Base-by-base conservation (phyloP, 2,888 invertebrate species). In the Drosophila subquinaria region DNA sequence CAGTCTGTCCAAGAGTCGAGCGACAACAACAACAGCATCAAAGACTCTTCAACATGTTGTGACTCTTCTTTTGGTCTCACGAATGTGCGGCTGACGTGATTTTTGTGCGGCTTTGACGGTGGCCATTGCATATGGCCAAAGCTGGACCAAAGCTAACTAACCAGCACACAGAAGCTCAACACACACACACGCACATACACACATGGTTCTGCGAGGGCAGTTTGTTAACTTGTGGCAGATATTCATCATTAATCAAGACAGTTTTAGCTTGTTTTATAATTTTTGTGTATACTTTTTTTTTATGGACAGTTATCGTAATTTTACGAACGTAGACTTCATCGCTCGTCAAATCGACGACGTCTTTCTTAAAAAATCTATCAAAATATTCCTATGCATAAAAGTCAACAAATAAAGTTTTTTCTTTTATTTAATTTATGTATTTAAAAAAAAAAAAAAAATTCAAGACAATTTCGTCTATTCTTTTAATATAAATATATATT, bases 81-180 rank as follows among this genome's bases (percentile, higher is more conserved):
- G 75, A 76, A 78, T 78, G 70, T 68, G 61, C 45, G 68, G 27
- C 68, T 79, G 88, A 88, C 88, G 83, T 88, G 88, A 85, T 88
- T 67, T 83, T 76, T 69, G 77, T 69, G 75, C 81, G 53, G 74
- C 88, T 80, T 84, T 83, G 88, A 88, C 65, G 88, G 88, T 83
- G 82, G 82, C 82, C 82, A 85, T 84, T 84, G 79, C 85, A 84
- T 47, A 62, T 65, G 68, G n/a, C 57, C 68, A 65, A 82, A 76
- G 81, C 67, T 64, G 68, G 52, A 64, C 43, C 72, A 30, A 30
- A 30, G 30, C 30, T 30, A 30, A 30, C 30, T 57, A 57, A 72
- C 38, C 48, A 60, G 50, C 59, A 43, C 23, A 70, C 51, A 59
- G 62, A 47, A 62, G 61, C 61, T 42, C 61, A 48, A 20, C 10